Evolutionary conservation across 2,797 vertebrate genomes (phyloP), one percentile per base, ranked within the genome.

Genomic region (Spizella passerina): DNA sequence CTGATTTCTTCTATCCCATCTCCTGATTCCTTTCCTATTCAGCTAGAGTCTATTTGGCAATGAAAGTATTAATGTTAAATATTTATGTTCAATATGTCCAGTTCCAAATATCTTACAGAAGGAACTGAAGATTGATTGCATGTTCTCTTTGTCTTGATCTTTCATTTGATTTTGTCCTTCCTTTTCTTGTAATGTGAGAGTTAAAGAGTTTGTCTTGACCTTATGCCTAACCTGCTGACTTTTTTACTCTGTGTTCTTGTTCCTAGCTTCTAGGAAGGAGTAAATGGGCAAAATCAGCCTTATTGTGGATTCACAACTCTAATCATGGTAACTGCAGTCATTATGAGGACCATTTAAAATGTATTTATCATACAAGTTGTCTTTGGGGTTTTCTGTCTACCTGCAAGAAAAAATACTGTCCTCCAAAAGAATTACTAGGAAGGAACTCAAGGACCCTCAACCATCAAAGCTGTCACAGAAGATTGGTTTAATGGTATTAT

Each of bases 381-480:
- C 75, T 87, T 79, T 79, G 43, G 47, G 4, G 4, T 66, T 84
- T 93, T 77, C 47, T 44, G 32, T 56, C 66, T 72, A 86, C 66
- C 60, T 93, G 57, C 29, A 95, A 71, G 43, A 68, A 88, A 87
- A 82, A 46, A 27, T 66, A 71, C 5, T 53, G 43, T 93, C 38
- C 39, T 90, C 36, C 34, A n/a, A n/a, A n/a, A n/a, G n/a, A n/a
- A n/a, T n/a, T n/a, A n/a, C n/a, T n/a, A n/a, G n/a, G n/a, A n/a
- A n/a, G 72, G 61, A 93, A 59, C 69, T 81, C n/a, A 61, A 53
- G 27, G 61, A 85, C 27, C 32, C 39, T 73, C 71, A 86, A 11
- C 38, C 65, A 91, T 63, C 60, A 88, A 91, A 95, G 36, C 41
- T 91, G 82, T 81, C 69, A 88, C 72, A 71, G 61, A 92, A 87